Evolutionary conservation across 2,888 invertebrate species (phyloP).

Genomic region (Gasteruption jaculator): DNA sequence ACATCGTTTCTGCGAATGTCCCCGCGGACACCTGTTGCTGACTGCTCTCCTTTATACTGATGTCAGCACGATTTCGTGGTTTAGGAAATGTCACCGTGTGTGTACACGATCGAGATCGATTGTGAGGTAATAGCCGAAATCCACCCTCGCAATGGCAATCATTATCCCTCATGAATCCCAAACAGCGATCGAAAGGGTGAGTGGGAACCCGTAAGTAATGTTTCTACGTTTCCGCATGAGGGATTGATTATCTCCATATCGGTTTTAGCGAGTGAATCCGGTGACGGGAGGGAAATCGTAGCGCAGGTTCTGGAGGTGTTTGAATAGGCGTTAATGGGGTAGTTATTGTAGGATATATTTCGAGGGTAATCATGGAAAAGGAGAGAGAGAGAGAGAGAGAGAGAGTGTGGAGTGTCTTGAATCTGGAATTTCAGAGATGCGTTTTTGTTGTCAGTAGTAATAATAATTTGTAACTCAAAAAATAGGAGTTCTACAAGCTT

Average conservation of each 20-base stretch:
- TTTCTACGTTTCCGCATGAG: slow-evolving; percentile 44
- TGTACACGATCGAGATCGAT: slow-evolving; percentile 14
- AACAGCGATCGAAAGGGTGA: slow-evolving; percentile 28
- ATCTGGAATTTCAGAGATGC: no score
- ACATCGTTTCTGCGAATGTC: slow-evolving; percentile 50
- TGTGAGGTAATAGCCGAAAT: slow-evolving; percentile 13
- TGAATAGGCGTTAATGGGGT: no score
- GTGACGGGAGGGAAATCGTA: slow-evolving; percentile 26
- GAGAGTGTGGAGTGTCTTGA: no score
- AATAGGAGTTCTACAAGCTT: no score
- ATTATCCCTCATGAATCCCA: slow-evolving; percentile 4
- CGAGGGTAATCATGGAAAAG: no score
- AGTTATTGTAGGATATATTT: no score
- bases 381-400: slow-evolving; percentile 6
- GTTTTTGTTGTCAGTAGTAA: no score
- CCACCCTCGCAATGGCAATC: slow-evolving; percentile 18
- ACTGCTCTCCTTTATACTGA: slow-evolving; percentile 16
- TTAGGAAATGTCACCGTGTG: slow-evolving; percentile 21
- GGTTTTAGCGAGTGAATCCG: no score
- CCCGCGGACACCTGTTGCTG: slow-evolving; percentile 52
- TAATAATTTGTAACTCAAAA: no score
- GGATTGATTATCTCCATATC: no score
- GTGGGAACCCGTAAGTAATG: slow-evolving; percentile 45
- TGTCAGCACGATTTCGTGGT: slow-evolving; percentile 24
- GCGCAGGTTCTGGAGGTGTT: slow-evolving; percentile 21